These are phyloP conservation scores for Geodia barretti DNA, from an alignment of 37 sponge, comb jelly and placozoan genomes.

Conservation along the genomic window DNA sequence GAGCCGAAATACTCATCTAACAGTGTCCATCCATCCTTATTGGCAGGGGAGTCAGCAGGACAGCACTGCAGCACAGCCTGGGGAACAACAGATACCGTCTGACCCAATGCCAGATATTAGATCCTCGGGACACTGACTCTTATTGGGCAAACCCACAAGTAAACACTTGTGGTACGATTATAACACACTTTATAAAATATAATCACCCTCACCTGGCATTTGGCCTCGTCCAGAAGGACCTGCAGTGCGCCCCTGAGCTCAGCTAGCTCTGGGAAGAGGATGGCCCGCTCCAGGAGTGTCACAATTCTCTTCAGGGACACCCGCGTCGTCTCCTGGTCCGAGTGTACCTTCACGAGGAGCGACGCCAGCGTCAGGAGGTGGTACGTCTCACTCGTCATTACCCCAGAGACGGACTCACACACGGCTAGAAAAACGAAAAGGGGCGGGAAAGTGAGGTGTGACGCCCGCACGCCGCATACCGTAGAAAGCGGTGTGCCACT, in stretches of 20 bases:
- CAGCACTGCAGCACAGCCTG: not conserved
- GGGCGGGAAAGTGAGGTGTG: not conserved
- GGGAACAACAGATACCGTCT: not conserved
- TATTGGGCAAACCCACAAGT: too few relatives aligned
- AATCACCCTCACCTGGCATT: not conserved
- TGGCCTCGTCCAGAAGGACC: not conserved
- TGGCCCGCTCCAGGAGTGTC: not conserved
- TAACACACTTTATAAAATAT: not conserved
- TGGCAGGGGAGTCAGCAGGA: not conserved
- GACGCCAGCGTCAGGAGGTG: not conserved
- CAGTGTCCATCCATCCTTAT: not conserved
- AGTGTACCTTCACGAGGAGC: not conserved
- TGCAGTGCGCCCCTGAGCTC: not conserved
- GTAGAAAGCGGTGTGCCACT: too few relatives aligned
- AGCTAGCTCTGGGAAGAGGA: not conserved
- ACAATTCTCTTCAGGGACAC: not conserved
- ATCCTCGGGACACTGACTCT: too few relatives aligned
- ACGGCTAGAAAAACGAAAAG: not conserved
- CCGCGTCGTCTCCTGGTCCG: not conserved
- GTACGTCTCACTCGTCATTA: not conserved
- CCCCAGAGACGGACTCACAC: not conserved
- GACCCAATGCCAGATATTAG: not conserved
- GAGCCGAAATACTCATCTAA: not conserved
- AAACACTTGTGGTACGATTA: too few relatives aligned
- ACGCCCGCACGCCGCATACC: too few relatives aligned